These are phyloP conservation scores for Oncorhynchus clarkii DNA, from an alignment of 2,113 vertebrate genomes.

Conservation along the genomic window DNA sequence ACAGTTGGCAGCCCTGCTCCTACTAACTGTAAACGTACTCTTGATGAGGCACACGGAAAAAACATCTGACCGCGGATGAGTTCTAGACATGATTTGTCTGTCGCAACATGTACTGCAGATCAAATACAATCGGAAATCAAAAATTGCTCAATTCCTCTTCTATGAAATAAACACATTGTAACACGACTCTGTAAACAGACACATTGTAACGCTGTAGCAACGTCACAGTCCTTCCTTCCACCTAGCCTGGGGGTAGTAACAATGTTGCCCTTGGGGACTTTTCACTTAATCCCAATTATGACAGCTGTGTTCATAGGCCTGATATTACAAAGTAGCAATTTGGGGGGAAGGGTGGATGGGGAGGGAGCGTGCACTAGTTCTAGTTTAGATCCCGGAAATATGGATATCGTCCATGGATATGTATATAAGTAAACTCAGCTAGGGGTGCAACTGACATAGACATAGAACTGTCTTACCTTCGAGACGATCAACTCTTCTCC, in stretches of 20 bases:
- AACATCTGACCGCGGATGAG: neutral
- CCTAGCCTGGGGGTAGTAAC: neutral
- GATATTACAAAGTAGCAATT: neutral
- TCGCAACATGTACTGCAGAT: neutral
- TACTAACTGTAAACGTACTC: too few relatives aligned
- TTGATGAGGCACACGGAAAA: too few relatives aligned
- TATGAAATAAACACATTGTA: neutral
- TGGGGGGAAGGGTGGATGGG: neutral
- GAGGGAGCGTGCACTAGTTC: neutral
- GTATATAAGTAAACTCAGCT: neutral
- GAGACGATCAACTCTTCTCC: conserved; percentile 90
- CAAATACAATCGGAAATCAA: neutral
- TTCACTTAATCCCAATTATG: neutral
- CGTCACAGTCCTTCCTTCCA: neutral
- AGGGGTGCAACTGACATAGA: too few relatives aligned
- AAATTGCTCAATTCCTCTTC: neutral
- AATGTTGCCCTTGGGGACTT: neutral
- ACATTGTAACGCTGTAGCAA: neutral
- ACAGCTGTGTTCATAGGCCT: neutral
- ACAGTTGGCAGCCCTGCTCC: too few relatives aligned
- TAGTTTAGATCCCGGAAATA: too few relatives aligned
- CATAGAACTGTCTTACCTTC: conserved; percentile 76
- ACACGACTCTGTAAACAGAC: neutral
- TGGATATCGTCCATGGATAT: neutral
- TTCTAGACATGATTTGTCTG: neutral